These are phyloP conservation scores for Rhynchomys soricoides DNA, from an alignment of 2,113 vertebrate species.

Conservation along the genomic window DNA sequence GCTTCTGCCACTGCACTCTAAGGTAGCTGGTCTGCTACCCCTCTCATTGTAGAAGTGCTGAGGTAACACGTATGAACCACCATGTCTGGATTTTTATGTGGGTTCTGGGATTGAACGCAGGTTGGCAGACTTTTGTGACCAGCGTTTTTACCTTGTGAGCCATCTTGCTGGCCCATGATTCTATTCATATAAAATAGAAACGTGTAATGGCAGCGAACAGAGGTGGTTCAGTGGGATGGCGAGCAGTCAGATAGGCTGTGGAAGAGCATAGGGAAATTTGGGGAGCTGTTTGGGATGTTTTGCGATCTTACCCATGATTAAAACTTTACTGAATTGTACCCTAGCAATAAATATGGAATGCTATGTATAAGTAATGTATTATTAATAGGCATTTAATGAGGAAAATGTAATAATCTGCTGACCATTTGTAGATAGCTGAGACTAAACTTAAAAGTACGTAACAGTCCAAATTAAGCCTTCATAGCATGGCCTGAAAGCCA, in stretches of 20 bases:
- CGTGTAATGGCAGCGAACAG: background rate
- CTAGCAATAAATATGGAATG: background rate
- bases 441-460: slow-evolving; percentile 20
- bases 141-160: background rate
- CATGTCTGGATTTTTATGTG: background rate
- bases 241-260: background rate
- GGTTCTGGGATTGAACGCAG: background rate
- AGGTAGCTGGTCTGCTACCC: background rate
- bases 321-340: background rate
- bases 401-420: slow-evolving; percentile 9
- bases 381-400: background rate
- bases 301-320: background rate
- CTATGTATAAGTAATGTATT: background rate
- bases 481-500: background rate
- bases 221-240: background rate
- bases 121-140: background rate
- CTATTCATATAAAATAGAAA: slow-evolving; percentile 24
- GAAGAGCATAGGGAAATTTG: background rate
- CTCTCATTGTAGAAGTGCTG: background rate
- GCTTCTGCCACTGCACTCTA: background rate
- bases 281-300: background rate
- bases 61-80: background rate
- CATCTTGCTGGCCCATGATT: background rate
- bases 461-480: background rate
- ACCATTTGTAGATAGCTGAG: background rate